phyloP scores from a whole-genome alignment of 2,888 invertebrate genomes.

The Erpobdella octoculata region DNA sequence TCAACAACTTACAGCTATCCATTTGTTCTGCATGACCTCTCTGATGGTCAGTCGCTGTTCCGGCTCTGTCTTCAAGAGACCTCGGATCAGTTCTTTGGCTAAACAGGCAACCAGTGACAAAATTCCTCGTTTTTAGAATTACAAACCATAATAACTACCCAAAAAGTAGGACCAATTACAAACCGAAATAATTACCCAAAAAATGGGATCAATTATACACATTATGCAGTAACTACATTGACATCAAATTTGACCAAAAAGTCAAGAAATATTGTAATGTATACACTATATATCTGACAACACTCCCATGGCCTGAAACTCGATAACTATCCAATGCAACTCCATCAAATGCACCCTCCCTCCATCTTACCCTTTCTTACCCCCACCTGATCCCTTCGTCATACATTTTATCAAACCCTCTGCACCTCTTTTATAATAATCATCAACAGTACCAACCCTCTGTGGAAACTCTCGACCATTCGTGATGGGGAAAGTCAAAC shows the following conservation, averaged over 20 bases:
- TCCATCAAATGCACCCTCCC: neutral
- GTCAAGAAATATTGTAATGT: too few relatives aligned
- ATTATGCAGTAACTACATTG: too few relatives aligned
- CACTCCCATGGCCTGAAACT: too few relatives aligned
- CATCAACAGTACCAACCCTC: conserved; percentile 59
- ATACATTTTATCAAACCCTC: too few relatives aligned
- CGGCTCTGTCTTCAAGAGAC: conserved; percentile 89
- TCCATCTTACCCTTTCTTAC: too few relatives aligned
- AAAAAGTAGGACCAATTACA: neutral
- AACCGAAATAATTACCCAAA: too few relatives aligned
- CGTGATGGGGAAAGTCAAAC: conserved; percentile 80
- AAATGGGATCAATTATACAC: too few relatives aligned
- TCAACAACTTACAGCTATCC: conserved; percentile 67
- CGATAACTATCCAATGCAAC: neutral
- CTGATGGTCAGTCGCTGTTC: conserved; percentile 79
- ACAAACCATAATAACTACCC: neutral
- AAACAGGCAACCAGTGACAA: conserved; percentile 23
- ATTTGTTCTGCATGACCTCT: conserved; percentile 76
- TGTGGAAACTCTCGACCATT: conserved; percentile 72
- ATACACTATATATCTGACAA: too few relatives aligned
- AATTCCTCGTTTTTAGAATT: neutral
- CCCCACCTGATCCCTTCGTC: too few relatives aligned
- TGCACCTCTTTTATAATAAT: neutral
- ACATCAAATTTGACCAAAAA: too few relatives aligned
- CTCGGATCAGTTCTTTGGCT: conserved; percentile 85